Conservation (phyloP, 2,113 vertebrate genomes). For the Varanus salvator region DNA sequence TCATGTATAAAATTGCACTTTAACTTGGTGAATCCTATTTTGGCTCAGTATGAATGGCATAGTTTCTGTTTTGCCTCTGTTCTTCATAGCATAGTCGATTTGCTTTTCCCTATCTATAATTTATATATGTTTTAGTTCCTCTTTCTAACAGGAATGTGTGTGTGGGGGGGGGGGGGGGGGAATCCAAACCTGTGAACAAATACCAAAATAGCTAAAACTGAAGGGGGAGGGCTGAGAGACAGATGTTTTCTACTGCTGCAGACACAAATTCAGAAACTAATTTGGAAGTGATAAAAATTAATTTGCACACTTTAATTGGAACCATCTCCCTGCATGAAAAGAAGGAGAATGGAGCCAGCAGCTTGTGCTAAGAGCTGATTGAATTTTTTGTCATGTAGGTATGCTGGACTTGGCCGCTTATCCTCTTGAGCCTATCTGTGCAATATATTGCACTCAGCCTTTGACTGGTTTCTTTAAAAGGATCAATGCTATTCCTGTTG, state of each 20-base stretch:
- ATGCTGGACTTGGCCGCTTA: constrained; percentile 82
- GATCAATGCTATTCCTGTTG: constrained; percentile 87
- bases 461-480: constrained; percentile 84
- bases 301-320: constrained; percentile 92
- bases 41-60: constrained; percentile 46
- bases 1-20: constrained; percentile 38
- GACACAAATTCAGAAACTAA: constrained; percentile 83
- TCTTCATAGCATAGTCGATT: constrained; percentile 53
- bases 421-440: constrained; percentile 84
- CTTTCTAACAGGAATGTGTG: constrained; percentile 55
- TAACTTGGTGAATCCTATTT: constrained; percentile 37
- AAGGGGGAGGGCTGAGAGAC: constrained; percentile 57
- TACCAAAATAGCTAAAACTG: constrained; percentile 62
- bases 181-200: constrained; percentile 62
- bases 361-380: constrained; percentile 84
- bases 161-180: constrained; percentile 48
- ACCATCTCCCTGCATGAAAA: constrained; percentile 75
- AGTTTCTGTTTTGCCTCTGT: constrained; percentile 51
- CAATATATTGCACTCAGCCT: constrained; percentile 87
- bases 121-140: constrained; percentile 52
- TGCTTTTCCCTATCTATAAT: constrained; percentile 51
- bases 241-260: constrained; percentile 78
- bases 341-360: constrained; percentile 69
- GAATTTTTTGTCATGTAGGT: constrained; percentile 93
- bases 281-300: constrained; percentile 87